These are phyloP conservation scores for Oryzias sinensis DNA, from an alignment of 2,797 vertebrate species.

Conservation along the genomic window DNA sequence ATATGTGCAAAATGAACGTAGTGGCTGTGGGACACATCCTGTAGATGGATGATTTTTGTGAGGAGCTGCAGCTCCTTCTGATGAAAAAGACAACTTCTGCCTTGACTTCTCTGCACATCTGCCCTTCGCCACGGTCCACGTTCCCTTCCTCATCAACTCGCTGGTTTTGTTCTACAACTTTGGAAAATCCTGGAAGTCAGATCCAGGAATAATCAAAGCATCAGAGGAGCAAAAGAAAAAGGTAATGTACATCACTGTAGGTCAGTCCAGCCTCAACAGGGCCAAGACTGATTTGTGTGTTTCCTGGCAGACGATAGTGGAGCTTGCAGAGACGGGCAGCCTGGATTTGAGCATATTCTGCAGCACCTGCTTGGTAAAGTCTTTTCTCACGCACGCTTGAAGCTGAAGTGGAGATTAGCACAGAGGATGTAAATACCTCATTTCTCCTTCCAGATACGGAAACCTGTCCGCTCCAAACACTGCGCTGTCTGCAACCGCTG, in stretches of 20 bases:
- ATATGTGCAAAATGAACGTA: too few species aligned
- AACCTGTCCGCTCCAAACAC: constrained; percentile 98
- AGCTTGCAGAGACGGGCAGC: constrained; percentile 96
- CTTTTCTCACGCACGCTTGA: neutral
- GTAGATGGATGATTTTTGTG: neutral
- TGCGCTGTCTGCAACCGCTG: constrained; percentile 98
- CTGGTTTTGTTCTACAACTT: constrained; percentile 98
- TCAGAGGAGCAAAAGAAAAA: constrained; percentile 99
- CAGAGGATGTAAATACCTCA: neutral
- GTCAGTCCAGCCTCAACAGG: too few species aligned
- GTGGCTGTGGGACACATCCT: too few species aligned
- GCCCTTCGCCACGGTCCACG: constrained; percentile 90
- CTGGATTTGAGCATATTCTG: constrained; percentile 99
- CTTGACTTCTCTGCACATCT: constrained; percentile 90
- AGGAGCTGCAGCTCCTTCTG: neutral
- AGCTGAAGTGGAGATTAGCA: neutral
- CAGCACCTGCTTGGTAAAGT: constrained; percentile 97
- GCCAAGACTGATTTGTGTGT: neutral
- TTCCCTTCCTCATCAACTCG: constrained; percentile 96
- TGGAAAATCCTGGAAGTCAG: constrained; percentile 98
- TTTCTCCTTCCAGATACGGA: constrained; percentile 86
- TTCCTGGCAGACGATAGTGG: constrained; percentile 90
- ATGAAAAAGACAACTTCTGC: constrained; percentile 47
- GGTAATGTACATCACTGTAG: constrained; percentile 68
- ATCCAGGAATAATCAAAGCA: constrained; percentile 98